These are phyloP conservation scores for Tipula vernalis DNA, from an alignment of 2,888 invertebrate species.

Conservation along the genomic window DNA sequence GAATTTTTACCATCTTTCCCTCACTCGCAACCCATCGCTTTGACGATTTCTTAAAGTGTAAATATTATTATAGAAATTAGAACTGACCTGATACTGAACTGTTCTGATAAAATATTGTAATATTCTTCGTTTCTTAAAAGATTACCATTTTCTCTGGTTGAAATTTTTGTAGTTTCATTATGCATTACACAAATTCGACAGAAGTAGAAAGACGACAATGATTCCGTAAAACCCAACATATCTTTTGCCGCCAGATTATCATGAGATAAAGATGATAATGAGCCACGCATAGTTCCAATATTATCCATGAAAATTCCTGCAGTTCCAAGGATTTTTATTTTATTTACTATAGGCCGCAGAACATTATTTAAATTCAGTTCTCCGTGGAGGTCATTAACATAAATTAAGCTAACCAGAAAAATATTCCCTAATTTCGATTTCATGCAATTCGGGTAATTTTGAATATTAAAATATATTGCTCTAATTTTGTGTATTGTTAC, in stretches of 20 bases:
- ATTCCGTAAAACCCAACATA: too few species aligned
- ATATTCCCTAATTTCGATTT: not conserved
- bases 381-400: not conserved
- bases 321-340: not conserved
- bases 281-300: not conserved
- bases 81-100: too few species aligned
- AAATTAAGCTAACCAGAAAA: not conserved
- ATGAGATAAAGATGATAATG: not conserved
- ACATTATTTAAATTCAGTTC: not conserved
- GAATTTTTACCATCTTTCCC: too few species aligned
- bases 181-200: too few species aligned
- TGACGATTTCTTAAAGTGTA: too few species aligned
- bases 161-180: too few species aligned
- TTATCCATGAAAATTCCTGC: not conserved
- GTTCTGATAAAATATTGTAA: not conserved
- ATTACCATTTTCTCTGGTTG: too few species aligned
- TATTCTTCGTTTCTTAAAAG: not conserved
- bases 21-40: too few species aligned
- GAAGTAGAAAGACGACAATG: too few species aligned
- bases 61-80: too few species aligned
- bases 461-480: not conserved
- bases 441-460: not conserved
- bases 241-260: too few species aligned
- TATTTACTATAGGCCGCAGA: not conserved
- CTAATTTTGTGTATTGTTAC: not conserved